A percentile compares a stretch with the other conserved stretches of the same genome.
Conservation (phyloP, 2,797 vertebrate species). For the Hippocampus kuda region DNA sequence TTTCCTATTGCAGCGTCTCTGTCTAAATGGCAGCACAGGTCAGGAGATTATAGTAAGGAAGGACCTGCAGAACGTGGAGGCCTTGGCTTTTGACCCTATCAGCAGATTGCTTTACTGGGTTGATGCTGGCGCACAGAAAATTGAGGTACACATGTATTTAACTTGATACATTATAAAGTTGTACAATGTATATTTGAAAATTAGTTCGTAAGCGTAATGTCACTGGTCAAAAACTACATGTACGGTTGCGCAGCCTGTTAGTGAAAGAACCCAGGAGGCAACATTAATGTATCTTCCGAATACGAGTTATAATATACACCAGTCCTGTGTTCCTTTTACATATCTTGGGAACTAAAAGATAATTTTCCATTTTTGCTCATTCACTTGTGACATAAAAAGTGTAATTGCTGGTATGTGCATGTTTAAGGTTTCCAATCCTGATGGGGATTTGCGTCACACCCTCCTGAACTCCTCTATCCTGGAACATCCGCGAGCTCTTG, state of each 20-base stretch:
- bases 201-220: neutral
- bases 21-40: constrained; percentile 87
- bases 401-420: neutral
- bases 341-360: neutral
- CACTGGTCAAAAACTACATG: too few species aligned
- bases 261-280: neutral
- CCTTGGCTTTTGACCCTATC: constrained; percentile 88
- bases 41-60: constrained; percentile 87
- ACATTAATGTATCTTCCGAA: neutral
- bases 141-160: constrained; percentile 72
- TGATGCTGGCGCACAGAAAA: constrained; percentile 87
- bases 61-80: constrained; percentile 87
- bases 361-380: neutral
- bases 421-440: constrained; percentile 83
- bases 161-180: neutral
- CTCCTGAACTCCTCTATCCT: constrained; percentile 83
- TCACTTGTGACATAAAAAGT: neutral
- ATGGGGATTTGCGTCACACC: constrained; percentile 83
- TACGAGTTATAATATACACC: too few species aligned
- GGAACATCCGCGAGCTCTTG: constrained; percentile 84
- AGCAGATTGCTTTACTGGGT: constrained; percentile 95
- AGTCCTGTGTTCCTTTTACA: neutral
- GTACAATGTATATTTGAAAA: neutral
- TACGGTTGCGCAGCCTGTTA: neutral
- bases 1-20: constrained; percentile 69